Evolutionary conservation across 2,113 vertebrate species (phyloP).

Genomic region (Platycercus adscitus): DNA sequence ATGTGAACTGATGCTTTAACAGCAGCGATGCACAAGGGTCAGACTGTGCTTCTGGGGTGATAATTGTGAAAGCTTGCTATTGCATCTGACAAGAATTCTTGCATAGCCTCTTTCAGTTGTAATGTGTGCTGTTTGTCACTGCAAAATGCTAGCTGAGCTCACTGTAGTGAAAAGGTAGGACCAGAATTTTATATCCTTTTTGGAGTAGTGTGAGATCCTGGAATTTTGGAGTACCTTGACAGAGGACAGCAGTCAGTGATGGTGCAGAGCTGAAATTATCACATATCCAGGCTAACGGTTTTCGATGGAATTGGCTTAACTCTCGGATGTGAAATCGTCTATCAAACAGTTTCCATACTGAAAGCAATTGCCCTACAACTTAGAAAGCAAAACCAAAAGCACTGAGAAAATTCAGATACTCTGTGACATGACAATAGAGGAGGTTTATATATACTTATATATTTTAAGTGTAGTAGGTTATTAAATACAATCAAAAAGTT

Average conservation of each 20-base stretch:
- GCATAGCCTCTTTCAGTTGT: background rate
- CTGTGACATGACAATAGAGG: background rate
- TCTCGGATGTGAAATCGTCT: background rate
- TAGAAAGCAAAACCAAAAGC: background rate
- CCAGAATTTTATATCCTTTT: background rate
- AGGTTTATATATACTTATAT: background rate
- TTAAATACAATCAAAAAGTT: background rate
- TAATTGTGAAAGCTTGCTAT: background rate
- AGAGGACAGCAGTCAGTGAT: background rate
- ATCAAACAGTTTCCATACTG: background rate
- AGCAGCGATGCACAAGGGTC: accelerated
- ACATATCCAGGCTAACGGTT: background rate
- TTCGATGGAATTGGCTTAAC: background rate
- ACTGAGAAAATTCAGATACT: background rate
- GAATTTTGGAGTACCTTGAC: background rate
- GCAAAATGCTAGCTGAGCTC: background rate
- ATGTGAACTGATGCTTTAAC: background rate
- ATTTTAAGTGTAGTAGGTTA: background rate
- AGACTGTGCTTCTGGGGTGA: background rate
- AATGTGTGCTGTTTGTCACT: background rate
- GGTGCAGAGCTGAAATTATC: background rate
- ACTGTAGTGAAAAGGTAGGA: background rate
- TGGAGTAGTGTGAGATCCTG: background rate
- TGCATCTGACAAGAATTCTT: background rate
- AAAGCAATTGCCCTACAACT: background rate